Evolutionary conservation across 2,113 vertebrate genomes (phyloP), one percentile per base, ranked within the genome.

Genomic region (Pseudopipra pipra): DNA sequence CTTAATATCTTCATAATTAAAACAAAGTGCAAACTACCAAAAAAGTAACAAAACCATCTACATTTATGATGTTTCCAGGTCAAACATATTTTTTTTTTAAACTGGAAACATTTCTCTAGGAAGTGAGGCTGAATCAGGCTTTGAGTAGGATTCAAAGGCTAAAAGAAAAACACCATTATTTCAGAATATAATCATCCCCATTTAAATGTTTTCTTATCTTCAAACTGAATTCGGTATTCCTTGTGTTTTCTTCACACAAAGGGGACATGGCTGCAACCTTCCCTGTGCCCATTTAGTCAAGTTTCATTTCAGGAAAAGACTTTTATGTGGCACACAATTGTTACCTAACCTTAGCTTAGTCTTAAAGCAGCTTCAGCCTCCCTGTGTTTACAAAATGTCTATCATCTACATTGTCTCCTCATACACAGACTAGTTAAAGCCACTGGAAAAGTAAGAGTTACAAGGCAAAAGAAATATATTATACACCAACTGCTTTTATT

Each of bases 401-500:
- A 88, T 71, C 82, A 91, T 31, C 87, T 89, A 77, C 44, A 20
- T 5, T 83, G 63, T 82, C 71, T 87, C 65, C 78, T 75, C 11
- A 5, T 83, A 85, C 54, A 85, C 49, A 85, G 63, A 63, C 56
- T 51, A 87, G 51, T 90, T 93, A 86, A 93, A 96, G 84, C 88
- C 92, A 95, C 93, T 98, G 91, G 86, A 95, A 85, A 91, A 97
- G 73, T 86, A 95, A 97, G 95, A 97, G 97, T 96, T 97, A 96
- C 96, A 97, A 97, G 94, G 96, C 96, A 96, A 88, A 95, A 83
- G 66, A 70, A 92, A 86, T 95, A 96, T 96, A 97, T 98, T 97
- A 98, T 98, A 98, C 97, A 98, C 94, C 98, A 98, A 98, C 97
- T 95, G 97, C 96, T 97, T 98, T 98, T 98, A 98, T 98, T 98